Base-by-base conservation (phyloP, 2,888 invertebrate species). In the Prosapia bicincta region DNA sequence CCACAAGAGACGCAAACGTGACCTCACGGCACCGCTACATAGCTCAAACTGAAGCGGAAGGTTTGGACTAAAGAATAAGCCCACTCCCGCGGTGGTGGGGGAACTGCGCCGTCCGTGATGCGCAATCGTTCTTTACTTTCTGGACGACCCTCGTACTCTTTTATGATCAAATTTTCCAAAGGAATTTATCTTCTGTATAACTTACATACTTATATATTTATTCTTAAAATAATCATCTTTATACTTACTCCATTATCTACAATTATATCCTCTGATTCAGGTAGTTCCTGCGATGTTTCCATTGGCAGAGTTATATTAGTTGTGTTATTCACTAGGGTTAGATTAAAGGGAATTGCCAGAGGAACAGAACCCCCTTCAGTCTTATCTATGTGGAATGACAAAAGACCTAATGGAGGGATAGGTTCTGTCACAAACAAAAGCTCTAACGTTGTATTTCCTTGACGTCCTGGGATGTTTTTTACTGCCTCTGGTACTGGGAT, bases 321-420 rank as follows among this genome's bases (percentile, higher is more conserved):
- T 7, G 32, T 26, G 67, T 30, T 13, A 24, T 13, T 24, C 3
- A 69, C 23, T 10, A 26, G 7, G 26, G 43, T 38, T 13, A 74
- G 54, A 23, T 74, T 74, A 32, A 70, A 66, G 5, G 26, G 72
- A 15, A 66, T 32, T 6, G 26, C 70, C 20, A 9, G 7, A 7
- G 76, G 68, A 9, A 70, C 25, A 6, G n/a, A 26, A 1, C 73
- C 73, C 5, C 67, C 70, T 30, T 73, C 73, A 20, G 73, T 28
- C 10, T 66, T 72, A 32, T 76, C 79, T 0, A 92, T 82, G 80
- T 88, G 91, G 80, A 88, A 92, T 0, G 90, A 88, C 81, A 89
- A 89, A 80, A 90, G 90, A 0, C 94, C 93, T 0, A 93, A 83
- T 0, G 93, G 86, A 0, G 93, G 92, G 0, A 93, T 82, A 2